Conservation (phyloP, 2,113 vertebrate species). For the Microcebus tavaratra region DNA sequence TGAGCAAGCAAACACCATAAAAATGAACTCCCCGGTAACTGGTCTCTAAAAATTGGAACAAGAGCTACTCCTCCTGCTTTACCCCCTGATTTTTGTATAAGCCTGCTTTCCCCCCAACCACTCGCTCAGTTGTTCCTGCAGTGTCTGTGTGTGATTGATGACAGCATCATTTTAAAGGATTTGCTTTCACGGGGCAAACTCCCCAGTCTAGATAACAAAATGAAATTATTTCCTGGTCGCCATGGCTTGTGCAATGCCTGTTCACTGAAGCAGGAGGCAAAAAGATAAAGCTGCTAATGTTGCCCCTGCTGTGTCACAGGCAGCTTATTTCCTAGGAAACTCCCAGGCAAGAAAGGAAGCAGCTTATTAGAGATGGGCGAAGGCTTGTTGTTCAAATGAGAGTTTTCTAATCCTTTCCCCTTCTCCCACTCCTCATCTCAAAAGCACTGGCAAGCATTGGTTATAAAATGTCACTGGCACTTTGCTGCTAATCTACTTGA, state of each 20-base stretch:
- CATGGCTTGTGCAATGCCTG: not conserved
- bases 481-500: not conserved
- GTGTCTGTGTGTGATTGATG: not conserved
- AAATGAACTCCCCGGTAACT: not conserved
- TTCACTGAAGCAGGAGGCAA: not conserved
- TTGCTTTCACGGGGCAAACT: not conserved
- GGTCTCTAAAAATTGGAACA: not conserved
- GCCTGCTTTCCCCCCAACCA: not conserved
- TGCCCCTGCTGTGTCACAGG: not conserved
- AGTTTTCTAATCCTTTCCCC: not conserved
- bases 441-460: constrained; percentile 38
- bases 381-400: not conserved
- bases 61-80: not conserved
- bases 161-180: not conserved
- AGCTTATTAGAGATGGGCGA: not conserved
- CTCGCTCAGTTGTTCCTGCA: not conserved
- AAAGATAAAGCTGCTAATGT: not conserved
- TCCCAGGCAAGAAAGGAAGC: not conserved
- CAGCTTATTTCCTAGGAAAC: constrained; percentile 50
- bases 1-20: not conserved
- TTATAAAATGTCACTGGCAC: constrained; percentile 20
- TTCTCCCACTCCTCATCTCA: not conserved
- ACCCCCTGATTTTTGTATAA: not conserved
- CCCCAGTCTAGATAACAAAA: not conserved
- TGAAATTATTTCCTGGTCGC: not conserved